These are phyloP conservation scores for Arctia plantaginis DNA, from an alignment of 2,888 invertebrate genomes.

Conservation along the genomic window DNA sequence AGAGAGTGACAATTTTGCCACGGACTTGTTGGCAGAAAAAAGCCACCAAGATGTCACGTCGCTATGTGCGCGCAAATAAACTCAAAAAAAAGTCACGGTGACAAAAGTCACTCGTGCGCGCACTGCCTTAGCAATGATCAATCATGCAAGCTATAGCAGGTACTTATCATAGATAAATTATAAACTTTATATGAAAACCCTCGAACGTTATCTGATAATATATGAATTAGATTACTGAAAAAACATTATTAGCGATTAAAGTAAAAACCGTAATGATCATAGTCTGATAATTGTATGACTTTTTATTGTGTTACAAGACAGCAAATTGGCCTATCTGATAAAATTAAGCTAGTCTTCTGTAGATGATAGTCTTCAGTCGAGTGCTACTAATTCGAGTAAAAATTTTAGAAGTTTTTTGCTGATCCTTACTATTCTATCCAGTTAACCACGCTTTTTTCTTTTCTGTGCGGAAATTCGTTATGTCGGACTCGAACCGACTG, in stretches of 20 bases:
- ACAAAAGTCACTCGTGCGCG: too few species aligned
- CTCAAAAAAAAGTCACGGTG: too few species aligned
- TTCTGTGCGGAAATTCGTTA: too few species aligned
- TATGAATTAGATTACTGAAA: conserved; percentile 3
- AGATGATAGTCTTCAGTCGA: background rate
- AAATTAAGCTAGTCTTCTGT: background rate
- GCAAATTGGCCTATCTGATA: background rate
- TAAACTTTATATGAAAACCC: background rate
- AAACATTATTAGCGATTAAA: conserved; percentile 1
- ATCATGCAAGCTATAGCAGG: background rate
- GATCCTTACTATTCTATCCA: background rate
- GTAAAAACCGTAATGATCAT: background rate
- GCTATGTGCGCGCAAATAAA: too few species aligned
- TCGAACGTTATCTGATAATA: conserved; percentile 8
- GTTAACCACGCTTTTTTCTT: background rate
- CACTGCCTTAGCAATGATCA: background rate
- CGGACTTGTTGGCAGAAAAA: too few species aligned
- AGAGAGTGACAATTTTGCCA: too few species aligned
- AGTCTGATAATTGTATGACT: background rate
- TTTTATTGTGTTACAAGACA: background rate
- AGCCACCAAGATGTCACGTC: too few species aligned
- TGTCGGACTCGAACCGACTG: too few species aligned
- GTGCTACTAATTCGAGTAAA: background rate
- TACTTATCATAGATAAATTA: background rate
- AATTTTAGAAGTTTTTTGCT: background rate